These are phyloP conservation scores for Saxidomus purpurata DNA, from an alignment of 1,140 invertebrate genomes.

Conservation along the genomic window DNA sequence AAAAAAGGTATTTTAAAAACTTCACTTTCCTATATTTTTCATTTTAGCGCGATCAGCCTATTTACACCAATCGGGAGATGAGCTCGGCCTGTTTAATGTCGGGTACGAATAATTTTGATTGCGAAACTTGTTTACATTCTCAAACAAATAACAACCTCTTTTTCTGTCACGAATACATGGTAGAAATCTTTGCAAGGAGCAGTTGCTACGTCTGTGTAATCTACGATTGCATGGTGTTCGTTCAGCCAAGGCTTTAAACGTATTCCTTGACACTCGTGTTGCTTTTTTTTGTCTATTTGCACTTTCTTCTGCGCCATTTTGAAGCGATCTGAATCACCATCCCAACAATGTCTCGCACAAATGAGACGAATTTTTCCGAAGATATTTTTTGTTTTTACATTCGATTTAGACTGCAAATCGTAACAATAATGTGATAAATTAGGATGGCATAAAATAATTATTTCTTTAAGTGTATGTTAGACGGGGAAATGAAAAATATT, in stretches of 20 bases:
- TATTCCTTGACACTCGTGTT: background rate
- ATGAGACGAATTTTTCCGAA: constrained; percentile 8
- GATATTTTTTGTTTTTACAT: no score
- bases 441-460: no score
- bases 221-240: constrained; percentile 73
- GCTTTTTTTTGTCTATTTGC: constrained; percentile 6
- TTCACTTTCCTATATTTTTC: no score
- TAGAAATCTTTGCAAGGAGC: constrained; percentile 79
- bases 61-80: no score
- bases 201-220: constrained; percentile 67
- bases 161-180: constrained; percentile 74
- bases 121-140: constrained; percentile 3
- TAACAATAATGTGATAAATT: no score
- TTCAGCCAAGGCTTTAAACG: constrained; percentile 60
- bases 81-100: no score
- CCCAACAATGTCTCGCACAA: constrained; percentile 68
- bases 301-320: constrained; percentile 68
- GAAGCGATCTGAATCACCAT: constrained; percentile 73
- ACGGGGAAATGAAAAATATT: no score
- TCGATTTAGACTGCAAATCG: no score
- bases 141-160: constrained; percentile 62
- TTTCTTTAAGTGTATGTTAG: no score
- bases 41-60: no score
- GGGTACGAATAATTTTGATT: constrained; percentile 6
- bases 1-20: no score